Percentiles rank a stretch among this genome's conserved stretches.
phyloP scores from a whole-genome alignment of 2,888 invertebrate species.

The Trichogramma dendrolimi region DNA sequence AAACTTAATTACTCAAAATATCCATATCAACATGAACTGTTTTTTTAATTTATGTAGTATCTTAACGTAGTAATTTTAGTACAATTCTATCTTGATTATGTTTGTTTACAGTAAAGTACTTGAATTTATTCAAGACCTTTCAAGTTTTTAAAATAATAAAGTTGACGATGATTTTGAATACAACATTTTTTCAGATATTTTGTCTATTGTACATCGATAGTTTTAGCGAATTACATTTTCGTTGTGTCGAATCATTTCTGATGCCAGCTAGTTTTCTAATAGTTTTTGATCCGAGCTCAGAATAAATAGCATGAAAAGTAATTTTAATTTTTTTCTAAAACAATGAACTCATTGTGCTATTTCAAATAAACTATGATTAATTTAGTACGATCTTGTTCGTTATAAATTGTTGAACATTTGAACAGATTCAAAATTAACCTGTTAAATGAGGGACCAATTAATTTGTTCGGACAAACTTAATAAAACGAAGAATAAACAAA shows the following conservation, averaged over 20 bases:
- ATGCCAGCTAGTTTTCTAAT: not conserved
- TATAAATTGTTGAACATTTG: not conserved
- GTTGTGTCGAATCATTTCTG: slow-evolving; percentile 8
- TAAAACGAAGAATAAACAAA: slow-evolving; percentile 21
- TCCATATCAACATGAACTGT: not conserved
- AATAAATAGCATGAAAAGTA: slow-evolving; percentile 1
- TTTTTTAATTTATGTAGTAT: not conserved
- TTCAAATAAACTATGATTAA: not conserved
- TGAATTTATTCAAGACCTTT: slow-evolving; percentile 13
- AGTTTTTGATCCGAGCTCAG: slow-evolving; percentile 26
- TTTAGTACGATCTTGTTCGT: too few species aligned
- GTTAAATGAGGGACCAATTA: not conserved
- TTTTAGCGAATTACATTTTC: slow-evolving; percentile 14
- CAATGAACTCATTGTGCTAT: not conserved
- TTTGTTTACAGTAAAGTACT: not conserved
- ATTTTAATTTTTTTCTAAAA: slow-evolving; percentile 10
- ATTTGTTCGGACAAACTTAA: slow-evolving; percentile 14
- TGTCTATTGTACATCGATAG: too few species aligned
- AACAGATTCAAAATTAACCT: slow-evolving; percentile 28
- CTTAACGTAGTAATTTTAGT: too few species aligned
- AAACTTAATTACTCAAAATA: not conserved
- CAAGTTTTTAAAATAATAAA: slow-evolving; percentile 1
- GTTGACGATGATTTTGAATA: not conserved
- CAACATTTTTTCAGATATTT: not conserved
- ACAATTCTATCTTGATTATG: not conserved